Evolutionary conservation across 2,888 invertebrate species (phyloP), one percentile per base, ranked within the genome.

Genomic region (Parnassius smintheus): DNA sequence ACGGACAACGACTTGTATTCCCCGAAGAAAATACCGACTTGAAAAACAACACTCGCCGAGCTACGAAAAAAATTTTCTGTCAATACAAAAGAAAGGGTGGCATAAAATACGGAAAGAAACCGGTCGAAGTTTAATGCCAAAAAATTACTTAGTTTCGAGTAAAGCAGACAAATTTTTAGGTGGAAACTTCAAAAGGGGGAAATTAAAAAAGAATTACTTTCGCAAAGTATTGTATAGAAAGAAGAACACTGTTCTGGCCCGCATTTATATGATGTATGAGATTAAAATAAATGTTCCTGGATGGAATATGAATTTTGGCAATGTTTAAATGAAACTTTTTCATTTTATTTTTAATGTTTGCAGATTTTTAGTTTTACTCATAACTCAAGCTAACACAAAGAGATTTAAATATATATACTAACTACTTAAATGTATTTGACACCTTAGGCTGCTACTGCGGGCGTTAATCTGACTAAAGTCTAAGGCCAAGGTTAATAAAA

Each of bases 1-100:
- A 18, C 48, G 41, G n/a, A 49, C 52, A 44, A 55, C 54, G 22
- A 25, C 8, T 18, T n/a, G n/a, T n/a, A n/a, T 18, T n/a, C n/a
- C n/a, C n/a, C n/a, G n/a, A n/a, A n/a, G n/a, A n/a, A n/a, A n/a
- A n/a, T n/a, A n/a, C n/a, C n/a, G n/a, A n/a, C n/a, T n/a, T n/a
- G n/a, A n/a, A n/a, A n/a, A n/a, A n/a, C n/a, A n/a, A n/a, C n/a
- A n/a, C n/a, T n/a, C n/a, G n/a, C n/a, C n/a, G n/a, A n/a, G n/a
- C n/a, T 63, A 70, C 69, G n/a, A n/a, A n/a, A n/a, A n/a, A n/a
- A n/a, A n/a, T 69, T 69, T 72, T 67, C 65, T 62, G 59, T 56
- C n/a, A n/a, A n/a, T n/a, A n/a, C n/a, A n/a, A 62, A 65, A 62
- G 61, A 66, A 64, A 68, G 64, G 59, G 58, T 62, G 54, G 54